A percentile compares a stretch with the other conserved stretches of the same genome.
These are phyloP conservation scores for Halyomorpha halys DNA, from an alignment of 1,140 invertebrate species.

Conservation along the genomic window DNA sequence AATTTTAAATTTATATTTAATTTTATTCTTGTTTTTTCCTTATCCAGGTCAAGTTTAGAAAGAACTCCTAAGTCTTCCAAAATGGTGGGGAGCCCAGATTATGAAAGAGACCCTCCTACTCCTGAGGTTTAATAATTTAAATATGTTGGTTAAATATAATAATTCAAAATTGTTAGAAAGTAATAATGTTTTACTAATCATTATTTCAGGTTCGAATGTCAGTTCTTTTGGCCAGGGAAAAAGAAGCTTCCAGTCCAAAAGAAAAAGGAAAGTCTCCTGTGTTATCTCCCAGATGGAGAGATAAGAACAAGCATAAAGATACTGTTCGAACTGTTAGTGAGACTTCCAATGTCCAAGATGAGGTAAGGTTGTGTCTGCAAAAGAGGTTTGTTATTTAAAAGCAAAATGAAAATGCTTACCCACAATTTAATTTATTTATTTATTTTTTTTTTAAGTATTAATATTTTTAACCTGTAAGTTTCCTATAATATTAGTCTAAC, in stretches of 20 bases:
- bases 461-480: no score
- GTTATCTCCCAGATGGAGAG: constrained; percentile 20
- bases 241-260: constrained; percentile 23
- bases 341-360: constrained; percentile 37
- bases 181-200: no score
- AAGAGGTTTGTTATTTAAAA: no score
- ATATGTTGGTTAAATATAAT: neutral
- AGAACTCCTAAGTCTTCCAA: constrained; percentile 27
- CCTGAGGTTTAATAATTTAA: constrained; percentile 26
- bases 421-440: no score
- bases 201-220: constrained; percentile 54
- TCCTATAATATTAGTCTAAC: no score
- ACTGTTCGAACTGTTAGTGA: constrained; percentile 47
- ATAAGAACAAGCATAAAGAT: constrained; percentile 37
- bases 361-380: constrained; percentile 34
- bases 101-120: constrained; percentile 27
- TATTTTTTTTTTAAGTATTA: no score
- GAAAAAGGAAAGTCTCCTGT: constrained; percentile 30
- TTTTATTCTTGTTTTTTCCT: no score
- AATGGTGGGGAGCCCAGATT: constrained; percentile 27
- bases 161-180: neutral
- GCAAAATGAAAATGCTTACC: no score
- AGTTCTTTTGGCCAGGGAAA: constrained; percentile 50
- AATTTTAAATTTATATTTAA: no score
- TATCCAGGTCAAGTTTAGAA: constrained; percentile 26